phyloP scores from a whole-genome alignment of 1,140 invertebrate species.

The Zaprionus taronus region DNA sequence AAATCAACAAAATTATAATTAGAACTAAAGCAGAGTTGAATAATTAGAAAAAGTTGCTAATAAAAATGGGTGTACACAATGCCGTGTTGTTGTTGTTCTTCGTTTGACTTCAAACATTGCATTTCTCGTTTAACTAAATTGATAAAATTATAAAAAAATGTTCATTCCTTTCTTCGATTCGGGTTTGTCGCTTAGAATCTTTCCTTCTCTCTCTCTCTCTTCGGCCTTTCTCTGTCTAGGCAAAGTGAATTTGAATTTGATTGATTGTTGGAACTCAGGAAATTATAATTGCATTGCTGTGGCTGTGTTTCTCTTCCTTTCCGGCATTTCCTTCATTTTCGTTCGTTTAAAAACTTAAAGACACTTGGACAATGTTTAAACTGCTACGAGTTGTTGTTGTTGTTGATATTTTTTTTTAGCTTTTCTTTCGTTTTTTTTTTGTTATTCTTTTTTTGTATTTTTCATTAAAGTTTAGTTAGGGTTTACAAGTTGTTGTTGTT shows the following conservation, averaged over 20 bases:
- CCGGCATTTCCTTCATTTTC: constrained; percentile 47
- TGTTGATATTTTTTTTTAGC: constrained; percentile 30
- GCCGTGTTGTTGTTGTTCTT: constrained; percentile 6
- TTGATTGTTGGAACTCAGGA: constrained; percentile 39
- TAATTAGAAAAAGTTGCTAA: constrained; percentile 59
- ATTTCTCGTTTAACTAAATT: constrained; percentile 44
- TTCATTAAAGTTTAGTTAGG: constrained; percentile 20
- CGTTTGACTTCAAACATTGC: constrained; percentile 6
- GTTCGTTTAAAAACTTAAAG: constrained; percentile 79
- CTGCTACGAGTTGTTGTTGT: constrained; percentile 54
- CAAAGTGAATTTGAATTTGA: constrained; percentile 26
- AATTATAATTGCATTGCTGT: constrained; percentile 50
- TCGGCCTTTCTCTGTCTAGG: constrained; percentile 17
- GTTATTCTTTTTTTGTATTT: constrained; percentile 12
- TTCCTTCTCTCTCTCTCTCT: not conserved
- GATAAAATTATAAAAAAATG: constrained; percentile 28
- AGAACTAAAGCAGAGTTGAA: constrained; percentile 70
- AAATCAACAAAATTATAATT: constrained; percentile 77
- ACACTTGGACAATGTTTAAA: constrained; percentile 75
- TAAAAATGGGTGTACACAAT: constrained; percentile 57
- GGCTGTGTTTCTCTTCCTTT: constrained; percentile 40
- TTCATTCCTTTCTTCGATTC: constrained; percentile 14
- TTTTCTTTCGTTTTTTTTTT: constrained; percentile 2
- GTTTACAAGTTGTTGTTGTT: constrained; percentile 37
- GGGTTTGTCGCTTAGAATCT: constrained; percentile 26